A percentile compares a stretch with the other conserved stretches of the same genome.
These are phyloP conservation scores for Cephus spinipes DNA, from an alignment of 2,888 invertebrate species.

Conservation along the genomic window DNA sequence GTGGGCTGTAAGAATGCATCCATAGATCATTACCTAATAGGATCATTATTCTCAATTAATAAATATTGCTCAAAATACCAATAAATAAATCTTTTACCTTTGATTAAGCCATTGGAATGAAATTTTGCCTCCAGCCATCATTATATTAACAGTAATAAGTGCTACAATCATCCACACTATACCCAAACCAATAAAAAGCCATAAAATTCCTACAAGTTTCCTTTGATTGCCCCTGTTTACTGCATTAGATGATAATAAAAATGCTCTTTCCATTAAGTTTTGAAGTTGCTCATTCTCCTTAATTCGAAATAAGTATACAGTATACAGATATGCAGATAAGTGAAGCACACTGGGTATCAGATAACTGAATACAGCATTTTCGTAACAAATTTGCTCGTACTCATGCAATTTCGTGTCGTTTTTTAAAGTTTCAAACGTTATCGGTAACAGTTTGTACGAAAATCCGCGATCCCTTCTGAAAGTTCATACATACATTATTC, in stretches of 20 bases:
- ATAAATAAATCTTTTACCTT: slow-evolving; percentile 64
- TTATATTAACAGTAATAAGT: slow-evolving; percentile 73
- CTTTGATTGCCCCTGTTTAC: slow-evolving; percentile 77
- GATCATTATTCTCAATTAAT: slow-evolving; percentile 4
- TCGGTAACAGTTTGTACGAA: slow-evolving; percentile 69
- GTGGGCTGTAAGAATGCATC: slow-evolving; percentile 66
- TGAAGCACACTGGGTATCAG: slow-evolving; percentile 80
- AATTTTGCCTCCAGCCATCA: slow-evolving; percentile 74
- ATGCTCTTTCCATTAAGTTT: slow-evolving; percentile 85
- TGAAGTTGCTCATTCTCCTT: slow-evolving; percentile 86
- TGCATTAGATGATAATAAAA: slow-evolving; percentile 78
- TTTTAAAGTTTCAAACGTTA: slow-evolving; percentile 35
- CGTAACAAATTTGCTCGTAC: slow-evolving; percentile 76
- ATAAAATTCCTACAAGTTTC: slow-evolving; percentile 76
- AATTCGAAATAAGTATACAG: slow-evolving; percentile 79
- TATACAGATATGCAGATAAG: slow-evolving; percentile 79
- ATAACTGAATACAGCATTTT: slow-evolving; percentile 79
- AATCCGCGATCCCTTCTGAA: slow-evolving; percentile 79
- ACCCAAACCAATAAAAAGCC: slow-evolving; percentile 79
- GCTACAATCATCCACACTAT: slow-evolving; percentile 79
- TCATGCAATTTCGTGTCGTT: slow-evolving; percentile 63
- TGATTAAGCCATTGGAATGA: slow-evolving; percentile 75
- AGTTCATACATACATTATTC: slow-evolving; percentile 24
- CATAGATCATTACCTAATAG: neutral
- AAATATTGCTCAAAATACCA: slow-evolving; percentile 9